A percentile compares a stretch with the other conserved stretches of the same genome.
phyloP scores from a whole-genome alignment of 1,140 invertebrate genomes.

The Pinna nobilis region DNA sequence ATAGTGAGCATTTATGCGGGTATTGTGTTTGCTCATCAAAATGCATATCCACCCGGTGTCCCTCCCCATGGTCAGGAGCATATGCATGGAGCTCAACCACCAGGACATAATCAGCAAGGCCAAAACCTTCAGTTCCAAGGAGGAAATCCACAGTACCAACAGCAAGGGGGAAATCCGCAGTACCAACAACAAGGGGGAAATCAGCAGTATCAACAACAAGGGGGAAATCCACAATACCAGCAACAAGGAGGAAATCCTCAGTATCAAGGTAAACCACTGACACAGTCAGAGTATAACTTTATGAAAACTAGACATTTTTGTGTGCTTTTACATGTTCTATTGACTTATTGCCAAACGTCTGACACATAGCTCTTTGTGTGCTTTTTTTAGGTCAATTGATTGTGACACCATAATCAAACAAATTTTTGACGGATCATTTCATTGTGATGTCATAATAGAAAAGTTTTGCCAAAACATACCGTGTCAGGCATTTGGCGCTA shows the following conservation, averaged over 20 bases:
- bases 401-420: no score
- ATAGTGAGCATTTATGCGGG: neutral
- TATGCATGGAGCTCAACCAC: slow-evolving; percentile 14
- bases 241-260: slow-evolving; percentile 38
- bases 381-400: no score
- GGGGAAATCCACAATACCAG: neutral
- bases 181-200: neutral
- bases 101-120: slow-evolving; percentile 26
- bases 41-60: slow-evolving; percentile 36
- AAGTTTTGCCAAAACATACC: no score
- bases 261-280: slow-evolving; percentile 22
- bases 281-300: slow-evolving; percentile 6
- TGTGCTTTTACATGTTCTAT: no score
- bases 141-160: slow-evolving; percentile 7
- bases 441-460: no score
- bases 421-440: no score
- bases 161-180: neutral
- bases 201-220: slow-evolving; percentile 1
- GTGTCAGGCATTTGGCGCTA: no score
- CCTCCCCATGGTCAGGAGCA: slow-evolving; percentile 41
- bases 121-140: slow-evolving; percentile 40
- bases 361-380: no score
- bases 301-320: no score
- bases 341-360: no score
- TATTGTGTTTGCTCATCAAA: slow-evolving; percentile 28